Percentiles rank a stretch among this genome's conserved stretches.
Evolutionary conservation across 2,797 vertebrate species (phyloP).

Genomic region (Myotis pilosus): DNA sequence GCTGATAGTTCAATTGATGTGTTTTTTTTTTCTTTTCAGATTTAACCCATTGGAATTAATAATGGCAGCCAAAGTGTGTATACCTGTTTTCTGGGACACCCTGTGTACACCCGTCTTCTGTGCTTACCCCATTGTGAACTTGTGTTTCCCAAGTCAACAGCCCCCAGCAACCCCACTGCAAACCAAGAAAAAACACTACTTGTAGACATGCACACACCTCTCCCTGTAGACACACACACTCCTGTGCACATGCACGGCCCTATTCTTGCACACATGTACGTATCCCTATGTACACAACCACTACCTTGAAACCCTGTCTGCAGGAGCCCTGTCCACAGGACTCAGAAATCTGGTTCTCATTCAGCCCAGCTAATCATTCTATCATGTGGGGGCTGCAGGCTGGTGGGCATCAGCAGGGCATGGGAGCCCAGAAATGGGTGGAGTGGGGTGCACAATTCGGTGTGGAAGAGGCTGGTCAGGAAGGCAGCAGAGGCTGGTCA

Average conservation of each 20-base stretch:
- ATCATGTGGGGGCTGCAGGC: neutral
- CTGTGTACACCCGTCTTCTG: neutral
- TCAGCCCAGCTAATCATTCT: constrained; percentile 73
- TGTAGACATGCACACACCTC: neutral
- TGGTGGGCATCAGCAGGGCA: neutral
- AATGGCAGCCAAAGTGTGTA: too few species aligned
- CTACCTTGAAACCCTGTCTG: constrained; percentile 74
- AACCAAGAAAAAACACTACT: neutral
- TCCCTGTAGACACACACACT: neutral
- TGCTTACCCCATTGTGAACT: neutral
- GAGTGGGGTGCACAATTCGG: neutral
- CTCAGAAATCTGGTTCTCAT: constrained; percentile 77
- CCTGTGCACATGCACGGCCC: neutral
- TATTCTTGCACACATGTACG: neutral
- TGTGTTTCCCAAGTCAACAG: neutral
- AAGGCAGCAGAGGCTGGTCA: constrained; percentile 51
- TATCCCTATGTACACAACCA: neutral
- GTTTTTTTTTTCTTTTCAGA: too few species aligned
- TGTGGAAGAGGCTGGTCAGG: constrained; percentile 51
- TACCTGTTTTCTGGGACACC: too few species aligned
- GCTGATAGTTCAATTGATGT: too few species aligned
- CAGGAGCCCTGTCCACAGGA: constrained; percentile 44
- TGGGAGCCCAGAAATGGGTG: constrained; percentile 37
- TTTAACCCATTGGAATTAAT: too few species aligned
- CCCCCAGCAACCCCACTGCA: neutral